Evolutionary conservation across 2,113 vertebrate genomes (phyloP).

Genomic region (Lampris megalopsis): DNA sequence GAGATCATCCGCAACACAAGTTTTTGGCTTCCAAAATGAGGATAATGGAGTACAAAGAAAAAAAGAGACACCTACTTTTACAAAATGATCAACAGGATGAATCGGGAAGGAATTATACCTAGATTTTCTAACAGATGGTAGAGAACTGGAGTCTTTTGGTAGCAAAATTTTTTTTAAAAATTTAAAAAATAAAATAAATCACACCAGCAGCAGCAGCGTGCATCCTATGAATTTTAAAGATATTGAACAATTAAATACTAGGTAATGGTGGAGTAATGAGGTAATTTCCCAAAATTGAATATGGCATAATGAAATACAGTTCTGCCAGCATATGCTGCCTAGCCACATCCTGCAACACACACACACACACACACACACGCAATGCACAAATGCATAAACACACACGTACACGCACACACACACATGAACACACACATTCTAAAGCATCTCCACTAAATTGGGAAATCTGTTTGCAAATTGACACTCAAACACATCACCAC

Average conservation of each 20-base stretch:
- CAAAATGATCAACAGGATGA: background rate
- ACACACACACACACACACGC: no score
- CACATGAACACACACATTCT: conserved; percentile 6
- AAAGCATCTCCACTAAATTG: conserved; percentile 27
- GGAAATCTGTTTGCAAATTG: conserved; percentile 40
- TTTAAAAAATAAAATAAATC: conserved; percentile 14
- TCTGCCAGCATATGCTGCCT: conserved; percentile 46
- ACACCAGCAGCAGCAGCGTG: conserved; percentile 26
- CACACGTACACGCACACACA: conserved; percentile 18
- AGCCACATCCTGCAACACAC: no score
- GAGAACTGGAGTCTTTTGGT: no score
- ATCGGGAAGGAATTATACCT: background rate
- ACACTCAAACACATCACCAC: conserved; percentile 19
- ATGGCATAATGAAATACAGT: conserved; percentile 42
- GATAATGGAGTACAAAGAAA: no score
- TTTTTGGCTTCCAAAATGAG: conserved; percentile 4
- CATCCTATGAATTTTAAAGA: conserved; percentile 48
- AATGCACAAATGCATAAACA: no score
- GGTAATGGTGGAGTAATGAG: conserved; percentile 68
- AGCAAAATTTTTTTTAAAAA: no score
- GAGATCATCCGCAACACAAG: background rate
- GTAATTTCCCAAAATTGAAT: conserved; percentile 59
- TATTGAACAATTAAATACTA: conserved; percentile 64
- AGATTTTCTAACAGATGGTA: background rate
- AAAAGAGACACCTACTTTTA: background rate